Base-by-base conservation (phyloP, 1,140 invertebrate species). In the Helicoverpa armigera region DNA sequence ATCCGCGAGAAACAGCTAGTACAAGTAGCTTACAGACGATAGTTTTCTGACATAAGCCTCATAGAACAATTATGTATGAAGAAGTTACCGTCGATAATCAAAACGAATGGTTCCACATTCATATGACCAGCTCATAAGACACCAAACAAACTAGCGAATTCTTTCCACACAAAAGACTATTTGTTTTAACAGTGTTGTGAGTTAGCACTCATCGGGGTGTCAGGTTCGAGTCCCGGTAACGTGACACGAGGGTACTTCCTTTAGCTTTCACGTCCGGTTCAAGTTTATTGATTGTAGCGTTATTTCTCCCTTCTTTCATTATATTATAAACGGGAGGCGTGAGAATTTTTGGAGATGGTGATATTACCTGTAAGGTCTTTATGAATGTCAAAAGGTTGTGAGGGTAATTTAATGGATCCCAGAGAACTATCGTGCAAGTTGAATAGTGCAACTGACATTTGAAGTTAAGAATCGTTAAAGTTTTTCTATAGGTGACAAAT, bases 221-320 rank as follows among this genome's bases (percentile, higher is more conserved):
- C 69, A 48, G 78, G 69, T 80, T 80, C 56, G 69, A 79, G 14
- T 80, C 78, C 69, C 78, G 78, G 78, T 80, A 80, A 80, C 69
- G 3, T 18, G 69, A 80, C 56, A 80, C 78, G 53, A 53, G 53
- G 31, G 43, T 43, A 80, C 78, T 80, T 73, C 78, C 69, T 58
- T 73, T 73, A 63, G 69, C 69, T 80, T 80, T 80, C 56, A 80
- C 78, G 63, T 80, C 78, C 78, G 78, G 31, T 80, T 53, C 31
- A 48, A 69, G n/a, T 51, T 72, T 72, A 53, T 29, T 14, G 56
- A 63, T 73, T 56, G 53, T 58, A 58, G n/a, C 51, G 14, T n/a
- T 73, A 73, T 18, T 48, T 2, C 43, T 10, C 1, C 18, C 12
- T 67, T 50, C 18, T 70, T 23, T 50, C n/a, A 51, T 14, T 12